phyloP scores from a whole-genome alignment of 2,888 invertebrate species.

The Esperia sulphurella region DNA sequence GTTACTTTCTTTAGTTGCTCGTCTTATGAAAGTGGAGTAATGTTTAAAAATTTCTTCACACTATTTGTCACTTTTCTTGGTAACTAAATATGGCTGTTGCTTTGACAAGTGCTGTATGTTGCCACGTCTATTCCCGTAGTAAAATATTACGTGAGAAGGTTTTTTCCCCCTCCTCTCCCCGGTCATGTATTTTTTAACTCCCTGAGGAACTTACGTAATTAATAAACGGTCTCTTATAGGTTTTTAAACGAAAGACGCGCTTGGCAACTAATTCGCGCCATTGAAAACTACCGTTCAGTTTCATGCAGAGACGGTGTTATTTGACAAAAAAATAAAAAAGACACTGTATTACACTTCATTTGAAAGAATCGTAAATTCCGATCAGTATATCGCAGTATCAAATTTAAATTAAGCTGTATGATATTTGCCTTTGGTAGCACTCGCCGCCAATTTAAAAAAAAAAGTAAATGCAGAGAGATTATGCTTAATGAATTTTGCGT shows the following conservation, averaged over 20 bases:
- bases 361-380: slow-evolving; percentile 27
- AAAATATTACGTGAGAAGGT: no score
- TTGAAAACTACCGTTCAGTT: slow-evolving; percentile 16
- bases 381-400: slow-evolving; percentile 33
- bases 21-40: slow-evolving; percentile 35
- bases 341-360: slow-evolving; percentile 13
- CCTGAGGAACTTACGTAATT: no score
- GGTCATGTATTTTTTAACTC: no score
- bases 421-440: slow-evolving; percentile 22
- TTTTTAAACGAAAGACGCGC: no score
- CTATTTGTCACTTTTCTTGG: not conserved
- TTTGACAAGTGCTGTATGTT: no score
- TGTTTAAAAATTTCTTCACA: slow-evolving; percentile 2
- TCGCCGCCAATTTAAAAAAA: slow-evolving; percentile 19
- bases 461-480: not conserved
- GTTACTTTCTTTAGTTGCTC: slow-evolving; percentile 42
- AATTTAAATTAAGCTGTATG: slow-evolving; percentile 51
- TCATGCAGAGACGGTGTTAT: slow-evolving; percentile 12
- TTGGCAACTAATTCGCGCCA: slow-evolving; percentile 11
- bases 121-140: no score
- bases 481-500: slow-evolving; percentile 41
- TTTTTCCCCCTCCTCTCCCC: no score
- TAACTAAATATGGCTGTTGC: no score
- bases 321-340: slow-evolving; percentile 8
- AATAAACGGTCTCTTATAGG: not conserved